These are phyloP conservation scores for Guaruba guarouba DNA, from an alignment of 2,113 vertebrate species.

Conservation along the genomic window DNA sequence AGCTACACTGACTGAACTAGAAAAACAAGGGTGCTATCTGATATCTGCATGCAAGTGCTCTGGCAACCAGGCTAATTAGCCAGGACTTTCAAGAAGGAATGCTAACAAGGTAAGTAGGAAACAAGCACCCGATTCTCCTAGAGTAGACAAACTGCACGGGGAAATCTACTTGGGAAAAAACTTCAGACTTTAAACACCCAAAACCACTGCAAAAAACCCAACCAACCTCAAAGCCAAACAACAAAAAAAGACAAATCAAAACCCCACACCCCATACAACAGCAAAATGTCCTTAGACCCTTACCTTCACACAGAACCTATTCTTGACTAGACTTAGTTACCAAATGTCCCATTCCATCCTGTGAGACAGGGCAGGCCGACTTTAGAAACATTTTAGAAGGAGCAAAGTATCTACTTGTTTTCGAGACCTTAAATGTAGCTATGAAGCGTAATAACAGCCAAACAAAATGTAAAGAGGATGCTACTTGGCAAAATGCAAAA, in stretches of 20 bases:
- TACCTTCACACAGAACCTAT: not conserved
- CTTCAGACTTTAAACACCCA: not conserved
- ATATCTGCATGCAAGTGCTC: slow-evolving; percentile 17
- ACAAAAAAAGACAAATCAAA: not conserved
- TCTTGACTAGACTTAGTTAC: not conserved
- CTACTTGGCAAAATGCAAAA: not conserved
- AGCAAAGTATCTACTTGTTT: not conserved
- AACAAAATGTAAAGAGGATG: not conserved
- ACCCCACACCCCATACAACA: too few species aligned
- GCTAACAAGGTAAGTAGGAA: slow-evolving; percentile 14
- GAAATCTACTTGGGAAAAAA: not conserved
- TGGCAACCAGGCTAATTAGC: slow-evolving; percentile 47
- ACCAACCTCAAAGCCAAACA: not conserved
- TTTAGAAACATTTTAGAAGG: not conserved
- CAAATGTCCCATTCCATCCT: not conserved
- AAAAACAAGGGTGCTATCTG: not conserved
- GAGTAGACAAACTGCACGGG: not conserved
- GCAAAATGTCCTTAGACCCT: not conserved
- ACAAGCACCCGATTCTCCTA: slow-evolving; percentile 45
- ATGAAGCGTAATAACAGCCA: not conserved
- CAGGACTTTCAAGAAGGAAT: slow-evolving; percentile 35
- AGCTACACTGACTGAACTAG: not conserved
- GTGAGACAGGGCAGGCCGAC: accelerated
- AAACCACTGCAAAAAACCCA: not conserved
- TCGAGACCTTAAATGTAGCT: not conserved